phyloP scores from a whole-genome alignment of 2,888 invertebrate species.

The Plebejus anna region DNA sequence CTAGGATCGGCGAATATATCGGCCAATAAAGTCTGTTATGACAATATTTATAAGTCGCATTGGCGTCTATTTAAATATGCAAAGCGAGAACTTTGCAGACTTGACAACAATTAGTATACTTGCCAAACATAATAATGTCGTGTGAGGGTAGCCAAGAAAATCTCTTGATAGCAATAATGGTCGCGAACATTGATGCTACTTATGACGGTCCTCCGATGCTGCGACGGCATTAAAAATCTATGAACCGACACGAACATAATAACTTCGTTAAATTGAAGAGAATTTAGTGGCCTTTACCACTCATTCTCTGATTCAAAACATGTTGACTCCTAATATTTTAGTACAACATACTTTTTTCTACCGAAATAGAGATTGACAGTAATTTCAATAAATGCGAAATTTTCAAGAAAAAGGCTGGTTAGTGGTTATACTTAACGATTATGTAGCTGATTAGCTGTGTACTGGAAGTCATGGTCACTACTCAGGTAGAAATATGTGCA shows the following conservation, averaged over 20 bases:
- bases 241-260: background rate
- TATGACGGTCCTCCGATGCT: background rate
- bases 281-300: too few species aligned
- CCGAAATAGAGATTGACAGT: too few species aligned
- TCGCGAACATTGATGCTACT: background rate
- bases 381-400: too few species aligned
- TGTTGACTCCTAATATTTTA: too few species aligned
- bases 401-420: too few species aligned
- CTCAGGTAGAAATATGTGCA: too few species aligned
- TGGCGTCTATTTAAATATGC: slow-evolving; percentile 7
- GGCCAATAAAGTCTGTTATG: background rate
- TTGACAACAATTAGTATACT: background rate
- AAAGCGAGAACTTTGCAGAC: background rate
- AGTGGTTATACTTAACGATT: too few species aligned
- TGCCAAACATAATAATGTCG: slow-evolving; percentile 11
- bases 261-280: too few species aligned
- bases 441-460: too few species aligned
- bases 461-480: too few species aligned
- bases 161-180: background rate
- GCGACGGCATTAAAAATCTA: background rate
- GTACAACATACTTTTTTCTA: too few species aligned
- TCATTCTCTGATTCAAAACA: too few species aligned
- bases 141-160: background rate
- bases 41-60: background rate
- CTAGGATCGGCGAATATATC: background rate